These are phyloP conservation scores for Pelecanus crispus DNA, from an alignment of 2,113 vertebrate species.

Conservation along the genomic window DNA sequence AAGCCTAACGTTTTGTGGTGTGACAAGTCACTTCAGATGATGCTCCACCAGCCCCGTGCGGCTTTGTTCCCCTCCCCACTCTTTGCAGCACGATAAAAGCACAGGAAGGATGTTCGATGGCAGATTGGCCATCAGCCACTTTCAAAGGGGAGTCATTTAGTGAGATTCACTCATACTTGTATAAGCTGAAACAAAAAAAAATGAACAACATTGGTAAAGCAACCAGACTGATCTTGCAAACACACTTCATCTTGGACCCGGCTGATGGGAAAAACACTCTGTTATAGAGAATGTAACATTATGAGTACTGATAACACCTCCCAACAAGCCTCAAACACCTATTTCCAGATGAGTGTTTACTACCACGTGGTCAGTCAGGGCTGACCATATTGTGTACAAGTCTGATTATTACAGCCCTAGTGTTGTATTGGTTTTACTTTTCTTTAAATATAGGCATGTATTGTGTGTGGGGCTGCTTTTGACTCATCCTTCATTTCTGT, in stretches of 20 bases:
- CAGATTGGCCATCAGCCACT: neutral
- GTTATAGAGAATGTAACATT: neutral
- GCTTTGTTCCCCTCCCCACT: neutral
- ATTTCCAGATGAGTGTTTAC: conserved; percentile 30
- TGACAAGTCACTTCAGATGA: neutral
- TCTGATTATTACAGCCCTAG: neutral
- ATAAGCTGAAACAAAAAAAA: neutral
- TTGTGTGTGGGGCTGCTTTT: neutral
- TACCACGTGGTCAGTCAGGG: neutral
- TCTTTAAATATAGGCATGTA: fast-evolving
- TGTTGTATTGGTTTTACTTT: neutral
- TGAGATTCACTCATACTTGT: conserved; percentile 42
- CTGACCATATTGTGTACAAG: neutral
- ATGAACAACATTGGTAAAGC: neutral
- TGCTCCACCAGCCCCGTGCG: neutral
- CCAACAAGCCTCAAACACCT: neutral
- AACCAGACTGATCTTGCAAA: neutral
- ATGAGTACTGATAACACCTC: neutral
- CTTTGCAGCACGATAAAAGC: neutral
- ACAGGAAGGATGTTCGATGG: conserved; percentile 27
- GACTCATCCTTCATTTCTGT: neutral
- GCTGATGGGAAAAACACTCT: conserved; percentile 30
- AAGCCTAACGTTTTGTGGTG: neutral
- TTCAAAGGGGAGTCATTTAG: conserved; percentile 49
- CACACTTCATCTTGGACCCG: neutral